Base-by-base conservation (phyloP, 1,140 invertebrate genomes). In the Harpegnathos saltator region DNA sequence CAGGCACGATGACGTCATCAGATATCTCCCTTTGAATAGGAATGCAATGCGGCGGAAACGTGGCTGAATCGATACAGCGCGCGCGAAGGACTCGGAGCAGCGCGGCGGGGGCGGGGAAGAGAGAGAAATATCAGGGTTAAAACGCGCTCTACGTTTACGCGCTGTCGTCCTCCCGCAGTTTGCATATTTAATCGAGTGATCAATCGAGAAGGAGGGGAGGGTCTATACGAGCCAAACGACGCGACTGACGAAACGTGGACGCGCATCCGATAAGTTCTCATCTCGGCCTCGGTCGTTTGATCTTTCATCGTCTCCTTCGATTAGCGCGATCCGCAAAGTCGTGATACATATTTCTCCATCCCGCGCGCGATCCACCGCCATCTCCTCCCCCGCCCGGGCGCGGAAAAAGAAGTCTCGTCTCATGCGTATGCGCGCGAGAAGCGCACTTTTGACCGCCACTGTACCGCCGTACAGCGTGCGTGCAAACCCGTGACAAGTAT, bases 401-500 rank as follows among this genome's bases (percentile, higher is more conserved):
- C 5, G 7, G 38, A 44, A 44, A 4, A 44, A 44, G 11, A 44
- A 44, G 7, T 33, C 33, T 4, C 9, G 7, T 44, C 38, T 11
- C 9, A 44, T 44, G 38, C 38, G 7, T 0, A 33, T 1, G 7
- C 1, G 7, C 33, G 33, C 33, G 7, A 44, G 38, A 44, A 44
- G 7, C 11, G 44, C 63, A 56, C 24, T 24, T 69, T 59, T 80
- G 38, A 80, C 58, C 68, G n/a, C 9, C 14, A 17, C 26, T 65
- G 48, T 33, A 75, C 7, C 14, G 58, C 7, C 14, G 58, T 72
- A 33, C n/a, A 11, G 14, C 26, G 26, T 73, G 58, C 48, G 61
- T 75, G 19, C 38, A 58, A 88, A 52, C 33, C 54, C 22, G 61
- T 72, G 82, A 87, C 78, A 71, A 88, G 81, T 88, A 56, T 38